Evolutionary conservation across 2,888 invertebrate species (phyloP).

Genomic region (Acanthosoma haemorrhoidale): DNA sequence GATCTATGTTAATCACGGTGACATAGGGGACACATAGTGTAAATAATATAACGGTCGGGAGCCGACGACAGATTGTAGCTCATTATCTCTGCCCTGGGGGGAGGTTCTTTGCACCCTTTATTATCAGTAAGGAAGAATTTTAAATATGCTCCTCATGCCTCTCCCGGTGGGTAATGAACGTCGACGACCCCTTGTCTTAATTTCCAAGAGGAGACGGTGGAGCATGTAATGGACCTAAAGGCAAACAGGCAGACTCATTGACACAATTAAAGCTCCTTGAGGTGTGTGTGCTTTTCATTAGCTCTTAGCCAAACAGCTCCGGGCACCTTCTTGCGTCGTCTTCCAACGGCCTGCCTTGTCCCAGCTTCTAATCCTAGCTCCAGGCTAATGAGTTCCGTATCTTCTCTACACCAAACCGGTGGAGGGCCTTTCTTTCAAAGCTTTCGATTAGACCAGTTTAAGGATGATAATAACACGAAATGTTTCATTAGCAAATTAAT

Average conservation of each 20-base stretch:
- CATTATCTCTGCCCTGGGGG: neutral
- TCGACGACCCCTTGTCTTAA: neutral
- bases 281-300: conserved; percentile 25
- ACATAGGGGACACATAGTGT: too few relatives aligned
- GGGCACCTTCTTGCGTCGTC: neutral
- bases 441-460: too few relatives aligned
- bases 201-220: neutral
- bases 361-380: too few relatives aligned
- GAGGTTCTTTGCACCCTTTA: neutral
- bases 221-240: conserved; percentile 15
- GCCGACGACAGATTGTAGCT: too few relatives aligned
- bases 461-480: too few relatives aligned
- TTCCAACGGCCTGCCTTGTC: too few relatives aligned
- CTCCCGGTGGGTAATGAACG: too few relatives aligned
- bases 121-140: conserved; percentile 14
- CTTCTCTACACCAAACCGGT: too few relatives aligned
- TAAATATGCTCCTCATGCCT: neutral
- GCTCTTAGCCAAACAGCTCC: neutral
- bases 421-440: too few relatives aligned
- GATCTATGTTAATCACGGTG: too few relatives aligned
- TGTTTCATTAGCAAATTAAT: too few relatives aligned
- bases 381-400: too few relatives aligned
- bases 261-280: conserved; percentile 26
- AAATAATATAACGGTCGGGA: conserved; percentile 9
- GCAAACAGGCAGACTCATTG: conserved; percentile 11